Evolutionary conservation across 2,113 vertebrate species (phyloP).

Genomic region (Bucco capensis): DNA sequence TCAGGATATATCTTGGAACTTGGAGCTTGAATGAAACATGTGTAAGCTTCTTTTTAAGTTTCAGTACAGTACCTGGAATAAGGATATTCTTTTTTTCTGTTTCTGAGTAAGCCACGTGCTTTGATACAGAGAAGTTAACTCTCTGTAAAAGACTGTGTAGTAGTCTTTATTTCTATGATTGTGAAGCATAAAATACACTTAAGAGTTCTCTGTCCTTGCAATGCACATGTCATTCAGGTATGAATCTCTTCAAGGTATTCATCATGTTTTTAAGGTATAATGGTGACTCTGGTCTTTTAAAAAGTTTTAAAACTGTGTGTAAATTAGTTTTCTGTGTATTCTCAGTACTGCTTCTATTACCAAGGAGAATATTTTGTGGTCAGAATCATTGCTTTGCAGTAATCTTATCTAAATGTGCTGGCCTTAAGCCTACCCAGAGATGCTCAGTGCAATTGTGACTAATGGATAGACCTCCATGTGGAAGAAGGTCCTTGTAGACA

Average conservation of each 20-base stretch:
- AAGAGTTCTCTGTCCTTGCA: not conserved
- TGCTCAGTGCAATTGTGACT: not conserved
- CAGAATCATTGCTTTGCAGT: not conserved
- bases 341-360: not conserved
- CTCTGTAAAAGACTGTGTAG: not conserved
- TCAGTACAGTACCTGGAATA: not conserved
- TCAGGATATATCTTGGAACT: not conserved
- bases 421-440: not conserved
- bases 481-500: not conserved
- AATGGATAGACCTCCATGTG: not conserved
- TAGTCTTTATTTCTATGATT: not conserved
- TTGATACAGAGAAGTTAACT: not conserved
- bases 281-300: not conserved
- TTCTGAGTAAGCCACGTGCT: not conserved
- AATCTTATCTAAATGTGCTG: not conserved
- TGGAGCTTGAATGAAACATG: not conserved
- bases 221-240: not conserved
- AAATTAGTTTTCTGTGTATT: not conserved
- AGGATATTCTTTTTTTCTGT: not conserved
- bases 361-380: not conserved
- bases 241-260: not conserved
- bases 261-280: not conserved
- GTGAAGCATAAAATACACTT: not conserved
- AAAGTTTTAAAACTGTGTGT: not conserved
- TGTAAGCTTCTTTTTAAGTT: not conserved